phyloP scores from a whole-genome alignment of 1,140 invertebrate genomes.

The Eupeodes corollae region DNA sequence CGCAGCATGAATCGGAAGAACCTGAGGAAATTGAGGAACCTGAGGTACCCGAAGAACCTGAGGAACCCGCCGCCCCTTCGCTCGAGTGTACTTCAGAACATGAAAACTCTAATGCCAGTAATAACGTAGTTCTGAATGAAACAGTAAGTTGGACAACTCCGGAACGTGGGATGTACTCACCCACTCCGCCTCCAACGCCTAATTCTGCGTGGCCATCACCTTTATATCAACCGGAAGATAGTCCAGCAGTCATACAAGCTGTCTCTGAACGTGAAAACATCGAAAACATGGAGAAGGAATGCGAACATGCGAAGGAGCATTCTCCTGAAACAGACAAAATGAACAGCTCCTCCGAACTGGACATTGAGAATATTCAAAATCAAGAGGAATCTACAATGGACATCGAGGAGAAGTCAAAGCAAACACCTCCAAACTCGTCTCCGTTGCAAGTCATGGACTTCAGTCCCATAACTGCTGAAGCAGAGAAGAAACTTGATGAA shows the following conservation, averaged over 20 bases:
- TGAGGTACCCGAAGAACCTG: too few relatives aligned
- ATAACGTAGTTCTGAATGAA: neutral
- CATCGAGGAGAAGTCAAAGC: slow-evolving; percentile 37
- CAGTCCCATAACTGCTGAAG: too few relatives aligned
- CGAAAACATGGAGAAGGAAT: neutral
- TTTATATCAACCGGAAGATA: neutral
- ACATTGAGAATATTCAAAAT: neutral
- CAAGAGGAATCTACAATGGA: neutral
- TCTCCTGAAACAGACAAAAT: slow-evolving; percentile 30
- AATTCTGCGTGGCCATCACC: neutral
- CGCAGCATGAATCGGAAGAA: too few relatives aligned
- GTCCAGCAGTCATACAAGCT: neutral
- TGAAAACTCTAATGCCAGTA: neutral
- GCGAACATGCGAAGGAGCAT: slow-evolving; percentile 19
- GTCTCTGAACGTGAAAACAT: neutral
- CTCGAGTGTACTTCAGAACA: too few relatives aligned
- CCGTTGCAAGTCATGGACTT: too few relatives aligned
- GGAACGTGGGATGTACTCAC: neutral
- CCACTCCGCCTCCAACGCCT: neutral
- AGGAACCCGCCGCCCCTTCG: neutral
- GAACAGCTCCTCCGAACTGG: slow-evolving; percentile 9
- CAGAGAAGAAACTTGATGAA: too few relatives aligned
- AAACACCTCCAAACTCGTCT: slow-evolving; percentile 4
- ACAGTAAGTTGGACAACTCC: neutral
- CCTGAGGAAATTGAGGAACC: too few relatives aligned